These are phyloP conservation scores for Piliocolobus tephrosceles DNA, from an alignment of 2,113 vertebrate genomes.

Conservation along the genomic window DNA sequence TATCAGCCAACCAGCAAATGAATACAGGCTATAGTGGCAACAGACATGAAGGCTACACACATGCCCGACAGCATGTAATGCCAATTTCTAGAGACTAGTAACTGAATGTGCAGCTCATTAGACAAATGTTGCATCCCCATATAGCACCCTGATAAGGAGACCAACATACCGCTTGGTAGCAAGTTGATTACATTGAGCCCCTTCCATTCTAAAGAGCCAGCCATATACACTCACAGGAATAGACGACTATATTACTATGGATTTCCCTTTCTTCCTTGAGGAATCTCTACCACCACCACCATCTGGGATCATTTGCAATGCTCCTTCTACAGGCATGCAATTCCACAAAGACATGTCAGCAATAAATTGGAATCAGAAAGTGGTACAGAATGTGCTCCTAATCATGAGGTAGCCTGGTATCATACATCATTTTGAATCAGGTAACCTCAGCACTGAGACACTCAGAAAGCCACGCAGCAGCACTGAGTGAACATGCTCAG, in stretches of 20 bases:
- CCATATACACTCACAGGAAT: background rate
- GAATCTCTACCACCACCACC: background rate
- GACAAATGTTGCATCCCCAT: background rate
- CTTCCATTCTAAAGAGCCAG: background rate
- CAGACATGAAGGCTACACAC: background rate
- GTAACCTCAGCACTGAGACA: background rate
- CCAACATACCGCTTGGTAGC: background rate
- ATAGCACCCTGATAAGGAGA: background rate
- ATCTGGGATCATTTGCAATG: background rate
- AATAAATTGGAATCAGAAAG: background rate
- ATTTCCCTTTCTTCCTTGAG: background rate
- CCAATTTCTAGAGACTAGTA: background rate
- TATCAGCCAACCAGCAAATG: background rate
- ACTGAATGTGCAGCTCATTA: background rate
- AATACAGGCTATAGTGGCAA: background rate
- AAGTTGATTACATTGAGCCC: background rate
- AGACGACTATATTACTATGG: background rate
- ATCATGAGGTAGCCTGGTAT: background rate
- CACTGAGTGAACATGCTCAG: background rate
- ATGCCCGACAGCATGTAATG: background rate
- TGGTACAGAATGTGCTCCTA: background rate
- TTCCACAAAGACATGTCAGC: background rate
- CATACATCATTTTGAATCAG: background rate
- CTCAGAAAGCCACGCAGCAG: background rate
- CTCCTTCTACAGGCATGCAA: background rate